Base-by-base conservation (phyloP, 2,888 invertebrate genomes). In the Leistus spinibarbis region DNA sequence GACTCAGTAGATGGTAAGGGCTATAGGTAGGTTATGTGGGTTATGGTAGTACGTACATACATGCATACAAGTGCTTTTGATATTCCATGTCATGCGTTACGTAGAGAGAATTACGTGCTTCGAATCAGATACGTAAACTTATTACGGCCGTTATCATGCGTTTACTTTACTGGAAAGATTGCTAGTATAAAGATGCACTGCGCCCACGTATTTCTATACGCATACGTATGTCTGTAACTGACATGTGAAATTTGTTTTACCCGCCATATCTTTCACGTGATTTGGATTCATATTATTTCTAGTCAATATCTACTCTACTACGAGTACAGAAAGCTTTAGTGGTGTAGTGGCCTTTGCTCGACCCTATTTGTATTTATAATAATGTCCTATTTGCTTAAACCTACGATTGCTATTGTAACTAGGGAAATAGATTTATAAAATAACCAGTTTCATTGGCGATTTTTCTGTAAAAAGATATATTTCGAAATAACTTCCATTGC, bases 81-180 rank as follows among this genome's bases (percentile, higher is more conserved):
- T 64, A 64, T 64, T 64, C 64, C 27, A 20, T 23, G 24, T 64
- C 64, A 24, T 20, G 24, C 64, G 20, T 27, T 24, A 64, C 13
- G 27, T 64, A 23, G 17, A 57, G 9, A 20, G 60, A 20, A 60
- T 60, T 64, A 64, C 64, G 64, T 64, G 64, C 64, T 64, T 2
- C 24, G 64, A 64, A 64, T 64, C 64, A 23, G 23, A 64, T 64
- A 64, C 60, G 60, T 60, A 19, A 16, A 60, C 60, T 60, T 60
- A 60, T 60, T 60, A 60, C 60, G 22, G 40, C 22, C 22, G 60
- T 60, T 60, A 60, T 60, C 60, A 60, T 60, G 60, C 60, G 60
- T n/a, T n/a, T 60, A 20, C 17, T 10, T 22, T 60, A 60, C 19
- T 22, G 60, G 60, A 19, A 16, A 60, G 60, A 60, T 60, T 40